Percentiles rank a stretch among this genome's conserved stretches.
These are phyloP conservation scores for Piaya cayana DNA, from an alignment of 2,113 vertebrate genomes.

Conservation along the genomic window DNA sequence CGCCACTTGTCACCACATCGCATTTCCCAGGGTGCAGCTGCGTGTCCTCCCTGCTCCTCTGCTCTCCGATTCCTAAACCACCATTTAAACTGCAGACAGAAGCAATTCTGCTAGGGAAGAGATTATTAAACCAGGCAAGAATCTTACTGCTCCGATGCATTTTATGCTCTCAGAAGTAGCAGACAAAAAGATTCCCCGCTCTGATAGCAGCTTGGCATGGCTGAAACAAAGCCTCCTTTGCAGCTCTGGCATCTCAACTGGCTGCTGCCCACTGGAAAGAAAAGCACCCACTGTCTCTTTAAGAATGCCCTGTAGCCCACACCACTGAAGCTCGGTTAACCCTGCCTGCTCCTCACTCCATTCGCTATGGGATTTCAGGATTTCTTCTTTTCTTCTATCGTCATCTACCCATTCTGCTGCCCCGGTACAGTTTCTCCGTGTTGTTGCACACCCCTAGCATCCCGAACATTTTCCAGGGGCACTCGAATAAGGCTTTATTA, in stretches of 20 bases:
- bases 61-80: background rate
- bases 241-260: slow-evolving; percentile 68
- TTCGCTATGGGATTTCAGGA: background rate
- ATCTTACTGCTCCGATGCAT: slow-evolving; percentile 27
- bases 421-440: background rate
- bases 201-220: slow-evolving; percentile 32
- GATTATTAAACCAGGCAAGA: background rate
- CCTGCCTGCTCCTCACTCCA: background rate
- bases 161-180: background rate
- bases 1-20: background rate
- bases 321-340: slow-evolving; percentile 58
- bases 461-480: background rate
- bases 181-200: slow-evolving; percentile 41
- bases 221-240: slow-evolving; percentile 74
- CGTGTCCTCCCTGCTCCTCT: background rate
- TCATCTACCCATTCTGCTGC: background rate
- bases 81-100: background rate
- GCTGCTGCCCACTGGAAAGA: slow-evolving; percentile 54
- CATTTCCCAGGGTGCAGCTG: background rate
- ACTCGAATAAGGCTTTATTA: background rate
- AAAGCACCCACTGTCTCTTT: slow-evolving; percentile 66
- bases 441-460: background rate
- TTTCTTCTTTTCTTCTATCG: background rate
- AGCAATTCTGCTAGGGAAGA: background rate
- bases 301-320: slow-evolving; percentile 69